phyloP scores from a whole-genome alignment of 2,888 invertebrate genomes.

The Scaeva pyrastri region DNA sequence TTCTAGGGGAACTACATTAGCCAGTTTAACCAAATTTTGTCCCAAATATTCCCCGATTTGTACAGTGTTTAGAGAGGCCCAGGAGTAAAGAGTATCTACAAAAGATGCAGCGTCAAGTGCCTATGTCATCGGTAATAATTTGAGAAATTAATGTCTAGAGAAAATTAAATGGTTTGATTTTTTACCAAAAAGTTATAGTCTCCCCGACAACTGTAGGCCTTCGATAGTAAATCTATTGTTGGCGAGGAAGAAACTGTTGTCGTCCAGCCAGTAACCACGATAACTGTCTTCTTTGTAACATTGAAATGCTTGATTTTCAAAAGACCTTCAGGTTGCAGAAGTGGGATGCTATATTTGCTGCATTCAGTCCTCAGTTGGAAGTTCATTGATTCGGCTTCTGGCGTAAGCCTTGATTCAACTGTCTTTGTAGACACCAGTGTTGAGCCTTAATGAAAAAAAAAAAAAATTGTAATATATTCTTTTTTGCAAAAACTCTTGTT shows the following conservation, averaged over 20 bases:
- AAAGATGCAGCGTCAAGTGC: conserved; percentile 81
- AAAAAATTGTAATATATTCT: too few relatives aligned
- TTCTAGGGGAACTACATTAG: conserved; percentile 78
- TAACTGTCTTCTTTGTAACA: conserved; percentile 79
- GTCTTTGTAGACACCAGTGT: conserved; percentile 79
- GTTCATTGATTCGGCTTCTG: conserved; percentile 80
- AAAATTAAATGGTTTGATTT: background rate
- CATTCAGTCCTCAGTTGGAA: conserved; percentile 81
- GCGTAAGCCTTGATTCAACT: conserved; percentile 79
- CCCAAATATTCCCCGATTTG: conserved; percentile 81
- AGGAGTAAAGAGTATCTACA: conserved; percentile 82
- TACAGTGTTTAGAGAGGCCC: conserved; percentile 83
- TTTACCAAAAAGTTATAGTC: conserved; percentile 79
- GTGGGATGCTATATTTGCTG: conserved; percentile 78
- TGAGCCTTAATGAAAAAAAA: conserved; percentile 81
- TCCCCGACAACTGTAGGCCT: conserved; percentile 82
- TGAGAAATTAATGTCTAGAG: background rate
- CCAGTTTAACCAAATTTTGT: conserved; percentile 78
- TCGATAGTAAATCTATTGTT: conserved; percentile 79
- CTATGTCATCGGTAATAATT: too few relatives aligned
- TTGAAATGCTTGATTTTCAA: conserved; percentile 81
- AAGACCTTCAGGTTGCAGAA: conserved; percentile 79
- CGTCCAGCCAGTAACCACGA: conserved; percentile 83
- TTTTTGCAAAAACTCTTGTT: too few relatives aligned
- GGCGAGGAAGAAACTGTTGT: conserved; percentile 80